These are phyloP conservation scores for Porites australiensis DNA, from an alignment of 64 coral and sea anemone species.

Conservation along the genomic window DNA sequence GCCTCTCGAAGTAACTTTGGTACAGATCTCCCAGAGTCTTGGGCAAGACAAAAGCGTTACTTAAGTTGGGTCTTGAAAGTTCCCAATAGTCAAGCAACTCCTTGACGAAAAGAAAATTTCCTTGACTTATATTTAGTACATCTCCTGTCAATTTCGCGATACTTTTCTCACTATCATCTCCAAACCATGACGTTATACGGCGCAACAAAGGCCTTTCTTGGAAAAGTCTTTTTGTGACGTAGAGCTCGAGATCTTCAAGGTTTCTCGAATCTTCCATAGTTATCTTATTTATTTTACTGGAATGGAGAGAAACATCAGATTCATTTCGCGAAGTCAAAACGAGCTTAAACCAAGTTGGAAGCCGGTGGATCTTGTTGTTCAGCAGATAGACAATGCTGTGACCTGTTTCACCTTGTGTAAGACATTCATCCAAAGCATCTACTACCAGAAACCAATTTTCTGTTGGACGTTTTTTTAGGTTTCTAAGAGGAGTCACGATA, in stretches of 20 bases:
- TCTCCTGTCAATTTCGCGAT: not conserved
- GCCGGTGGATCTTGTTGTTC: not conserved
- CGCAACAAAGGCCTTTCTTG: slow-evolving; percentile 4
- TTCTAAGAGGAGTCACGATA: slow-evolving; percentile 28
- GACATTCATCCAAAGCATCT: slow-evolving; percentile 73
- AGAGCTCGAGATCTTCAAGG: slow-evolving; percentile 61
- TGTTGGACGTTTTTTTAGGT: not conserved
- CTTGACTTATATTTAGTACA: slow-evolving; percentile 59
- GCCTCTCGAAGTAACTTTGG: slow-evolving; percentile 60
- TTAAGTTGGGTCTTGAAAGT: not conserved
- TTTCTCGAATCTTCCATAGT: slow-evolving; percentile 47
- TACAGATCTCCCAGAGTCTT: slow-evolving; percentile 57
- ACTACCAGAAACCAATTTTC: slow-evolving; percentile 40
- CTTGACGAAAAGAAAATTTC: slow-evolving; percentile 72
- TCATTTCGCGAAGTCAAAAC: slow-evolving; percentile 64
- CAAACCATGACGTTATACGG: not conserved
- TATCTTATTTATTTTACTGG: slow-evolving; percentile 19
- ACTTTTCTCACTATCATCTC: not conserved
- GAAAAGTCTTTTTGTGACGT: slow-evolving; percentile 27
- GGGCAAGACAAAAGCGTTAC: slow-evolving; percentile 7
- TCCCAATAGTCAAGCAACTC: slow-evolving; percentile 55
- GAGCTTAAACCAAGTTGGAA: slow-evolving; percentile 72
- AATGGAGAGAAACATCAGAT: slow-evolving; percentile 10
- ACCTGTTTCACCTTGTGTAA: slow-evolving; percentile 15
- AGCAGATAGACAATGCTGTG: slow-evolving; percentile 50